Evolutionary conservation across 2,888 invertebrate genomes (phyloP).

Genomic region (Drosophila putrida): DNA sequence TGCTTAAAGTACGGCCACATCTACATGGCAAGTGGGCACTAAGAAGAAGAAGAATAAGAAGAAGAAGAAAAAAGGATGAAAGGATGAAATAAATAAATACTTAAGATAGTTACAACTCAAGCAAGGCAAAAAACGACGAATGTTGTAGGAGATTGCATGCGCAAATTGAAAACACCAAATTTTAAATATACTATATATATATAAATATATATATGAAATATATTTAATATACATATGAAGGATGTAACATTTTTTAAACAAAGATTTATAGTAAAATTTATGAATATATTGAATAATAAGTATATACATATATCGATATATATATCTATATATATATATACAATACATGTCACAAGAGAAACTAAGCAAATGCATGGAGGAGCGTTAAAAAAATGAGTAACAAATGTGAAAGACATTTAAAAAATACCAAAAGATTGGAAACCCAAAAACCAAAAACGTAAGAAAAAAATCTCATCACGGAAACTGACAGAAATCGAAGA

Average conservation of each 20-base stretch:
- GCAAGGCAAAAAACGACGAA: slow-evolving; percentile 20
- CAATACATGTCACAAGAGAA: slow-evolving; percentile 30
- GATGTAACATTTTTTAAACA: slow-evolving; percentile 72
- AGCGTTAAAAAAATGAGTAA: slow-evolving; percentile 26
- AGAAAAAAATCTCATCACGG: background rate
- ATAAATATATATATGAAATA: slow-evolving; percentile 34
- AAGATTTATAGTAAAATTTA: slow-evolving; percentile 78
- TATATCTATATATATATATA: slow-evolving; percentile 33
- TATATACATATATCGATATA: slow-evolving; percentile 34
- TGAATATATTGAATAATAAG: slow-evolving; percentile 59
- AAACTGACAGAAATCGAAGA: slow-evolving; percentile 1
- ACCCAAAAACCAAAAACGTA: background rate
- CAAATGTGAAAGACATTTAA: slow-evolving; percentile 77
- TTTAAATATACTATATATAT: slow-evolving; percentile 59
- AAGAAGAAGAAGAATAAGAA: too few species aligned
- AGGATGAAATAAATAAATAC: slow-evolving; percentile 17
- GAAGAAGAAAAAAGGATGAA: slow-evolving; percentile 10
- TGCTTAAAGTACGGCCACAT: slow-evolving; percentile 65
- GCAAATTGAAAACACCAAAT: slow-evolving; percentile 75
- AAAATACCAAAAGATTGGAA: slow-evolving; percentile 59
- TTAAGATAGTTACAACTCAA: slow-evolving; percentile 44
- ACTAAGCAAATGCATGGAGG: slow-evolving; percentile 37
- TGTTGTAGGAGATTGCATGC: slow-evolving; percentile 52
- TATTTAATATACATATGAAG: slow-evolving; percentile 33
- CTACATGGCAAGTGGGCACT: slow-evolving; percentile 66